Conservation (phyloP, 35 echinoderm and acorn worm genomes). For the Heliocidaris erythrogramma region DNA sequence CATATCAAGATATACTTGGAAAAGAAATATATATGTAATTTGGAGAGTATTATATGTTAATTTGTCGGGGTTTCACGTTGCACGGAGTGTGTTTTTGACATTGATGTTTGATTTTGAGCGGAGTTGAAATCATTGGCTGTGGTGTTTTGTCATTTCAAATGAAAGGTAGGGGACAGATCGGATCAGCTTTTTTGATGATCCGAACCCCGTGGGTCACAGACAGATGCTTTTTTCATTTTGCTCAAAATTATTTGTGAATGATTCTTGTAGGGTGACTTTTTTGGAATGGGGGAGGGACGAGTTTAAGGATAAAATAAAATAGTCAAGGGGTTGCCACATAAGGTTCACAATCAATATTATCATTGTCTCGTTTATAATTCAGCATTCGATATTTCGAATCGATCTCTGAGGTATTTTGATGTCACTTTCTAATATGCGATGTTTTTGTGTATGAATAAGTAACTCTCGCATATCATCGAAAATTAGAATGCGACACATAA, state of each 20-base stretch:
- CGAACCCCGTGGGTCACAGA: background rate
- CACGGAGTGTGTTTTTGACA: background rate
- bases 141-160: background rate
- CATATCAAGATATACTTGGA: slow-evolving; percentile 11
- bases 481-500: too few species aligned
- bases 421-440: too few species aligned
- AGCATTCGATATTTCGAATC: too few species aligned
- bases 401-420: too few species aligned
- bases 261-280: background rate
- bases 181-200: background rate
- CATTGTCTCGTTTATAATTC: too few species aligned
- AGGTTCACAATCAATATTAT: too few species aligned
- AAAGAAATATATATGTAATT: slow-evolving; percentile 29
- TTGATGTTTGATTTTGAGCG: background rate
- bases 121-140: background rate
- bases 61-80: slow-evolving; percentile 13
- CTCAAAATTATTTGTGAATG: background rate
- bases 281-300: too few species aligned
- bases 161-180: slow-evolving; percentile 1
- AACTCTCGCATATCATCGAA: too few species aligned
- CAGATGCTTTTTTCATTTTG: background rate
- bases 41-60: slow-evolving; percentile 33
- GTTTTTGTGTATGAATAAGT: too few species aligned
- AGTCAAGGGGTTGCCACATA: too few species aligned
- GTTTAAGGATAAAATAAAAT: too few species aligned